Conservation (phyloP, 2,888 invertebrate species). For the Drosophila meridiana region DNA sequence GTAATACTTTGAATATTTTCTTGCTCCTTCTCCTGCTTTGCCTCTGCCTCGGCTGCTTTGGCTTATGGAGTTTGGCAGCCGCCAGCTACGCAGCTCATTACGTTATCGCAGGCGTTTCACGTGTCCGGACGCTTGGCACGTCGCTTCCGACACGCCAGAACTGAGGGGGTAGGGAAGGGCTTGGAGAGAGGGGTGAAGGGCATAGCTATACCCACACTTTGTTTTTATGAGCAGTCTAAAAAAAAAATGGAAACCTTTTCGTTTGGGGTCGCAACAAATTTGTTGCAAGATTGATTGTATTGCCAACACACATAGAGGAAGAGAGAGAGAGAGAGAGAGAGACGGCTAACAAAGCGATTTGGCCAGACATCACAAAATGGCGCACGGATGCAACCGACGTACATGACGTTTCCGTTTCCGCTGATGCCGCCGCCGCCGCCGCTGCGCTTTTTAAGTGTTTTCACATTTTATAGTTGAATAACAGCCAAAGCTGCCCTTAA, state of each 20-base stretch:
- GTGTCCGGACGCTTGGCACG: constrained; percentile 79
- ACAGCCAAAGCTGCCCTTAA: constrained; percentile 1
- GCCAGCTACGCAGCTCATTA: constrained; percentile 65
- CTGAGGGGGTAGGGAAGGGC: not conserved
- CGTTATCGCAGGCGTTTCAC: constrained; percentile 78
- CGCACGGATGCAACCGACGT: constrained; percentile 79
- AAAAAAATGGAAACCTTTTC: not conserved
- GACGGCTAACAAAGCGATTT: constrained; percentile 29
- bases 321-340: too few relatives aligned
- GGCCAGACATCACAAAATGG: constrained; percentile 58
- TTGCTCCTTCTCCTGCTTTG: constrained; percentile 3
- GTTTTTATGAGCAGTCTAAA: constrained; percentile 35
- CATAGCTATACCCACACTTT: not conserved
- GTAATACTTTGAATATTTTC: constrained; percentile 67
- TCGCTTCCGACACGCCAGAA: constrained; percentile 75
- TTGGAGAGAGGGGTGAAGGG: not conserved
- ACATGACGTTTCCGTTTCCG: constrained; percentile 82
- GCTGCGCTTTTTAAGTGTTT: constrained; percentile 62
- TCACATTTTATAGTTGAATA: constrained; percentile 64
- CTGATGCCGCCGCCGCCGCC: constrained; percentile 46
- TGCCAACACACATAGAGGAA: constrained; percentile 30
- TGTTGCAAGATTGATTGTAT: constrained; percentile 80
- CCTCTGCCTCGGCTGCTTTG: constrained; percentile 32
- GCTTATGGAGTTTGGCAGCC: constrained; percentile 62
- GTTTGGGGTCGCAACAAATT: constrained; percentile 63